A percentile compares a stretch with the other conserved stretches of the same genome.
Evolutionary conservation across 2,113 vertebrate species (phyloP).

Genomic region (Chaetodon auriga): DNA sequence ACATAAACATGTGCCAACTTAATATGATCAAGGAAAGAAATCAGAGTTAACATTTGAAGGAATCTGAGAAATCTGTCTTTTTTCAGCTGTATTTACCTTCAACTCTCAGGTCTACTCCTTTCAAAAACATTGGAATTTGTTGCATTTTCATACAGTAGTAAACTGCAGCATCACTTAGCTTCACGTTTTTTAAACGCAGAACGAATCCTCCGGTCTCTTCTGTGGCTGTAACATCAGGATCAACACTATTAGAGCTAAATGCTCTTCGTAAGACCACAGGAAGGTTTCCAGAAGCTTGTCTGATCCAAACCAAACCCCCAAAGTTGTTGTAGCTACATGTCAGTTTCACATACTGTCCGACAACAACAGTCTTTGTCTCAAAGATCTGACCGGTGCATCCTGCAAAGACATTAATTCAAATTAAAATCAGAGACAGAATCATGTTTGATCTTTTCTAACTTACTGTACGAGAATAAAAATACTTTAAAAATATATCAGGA

Average conservation of each 20-base stretch:
- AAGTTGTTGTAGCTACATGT: not conserved
- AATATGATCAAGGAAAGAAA: not conserved
- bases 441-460: not conserved
- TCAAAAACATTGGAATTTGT: not conserved
- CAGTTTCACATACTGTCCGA: constrained; percentile 50
- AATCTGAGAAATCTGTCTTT: not conserved
- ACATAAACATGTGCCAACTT: no score
- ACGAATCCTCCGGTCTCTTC: not conserved
- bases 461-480: not conserved
- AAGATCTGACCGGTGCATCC: not conserved
- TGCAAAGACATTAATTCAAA: constrained; percentile 27
- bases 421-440: not conserved
- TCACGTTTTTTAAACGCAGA: constrained; percentile 25
- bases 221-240: not conserved
- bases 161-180: constrained; percentile 46
- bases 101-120: constrained; percentile 35
- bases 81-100: constrained; percentile 47
- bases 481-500: not conserved
- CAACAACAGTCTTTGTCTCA: not conserved
- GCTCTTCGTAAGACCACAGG: constrained; percentile 29
- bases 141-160: constrained; percentile 51
- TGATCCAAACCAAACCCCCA: constrained; percentile 52
- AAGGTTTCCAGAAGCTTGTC: constrained; percentile 27
- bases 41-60: no score
- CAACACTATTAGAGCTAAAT: fast-evolving